Evolutionary conservation across 2,113 vertebrate genomes (phyloP).

Genomic region (Corythoichthys haematopterus): DNA sequence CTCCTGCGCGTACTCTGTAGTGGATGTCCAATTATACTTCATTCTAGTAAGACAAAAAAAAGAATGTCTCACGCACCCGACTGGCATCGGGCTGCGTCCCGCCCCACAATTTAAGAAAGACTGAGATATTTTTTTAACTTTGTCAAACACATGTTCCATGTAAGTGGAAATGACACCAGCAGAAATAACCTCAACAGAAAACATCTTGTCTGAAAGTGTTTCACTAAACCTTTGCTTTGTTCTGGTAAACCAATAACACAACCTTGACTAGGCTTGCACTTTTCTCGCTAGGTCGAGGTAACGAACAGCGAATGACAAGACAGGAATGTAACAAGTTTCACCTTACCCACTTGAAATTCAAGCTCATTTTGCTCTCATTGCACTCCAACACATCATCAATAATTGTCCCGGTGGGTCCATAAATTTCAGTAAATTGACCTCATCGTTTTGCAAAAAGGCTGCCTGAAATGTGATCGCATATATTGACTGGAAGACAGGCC

Average conservation of each 20-base stretch:
- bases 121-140: too few relatives aligned
- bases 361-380: conserved; percentile 21
- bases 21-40: too few relatives aligned
- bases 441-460: conserved; percentile 29
- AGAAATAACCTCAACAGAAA: too few relatives aligned
- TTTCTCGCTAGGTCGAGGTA: not conserved
- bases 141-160: too few relatives aligned
- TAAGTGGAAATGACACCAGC: not conserved
- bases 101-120: too few relatives aligned
- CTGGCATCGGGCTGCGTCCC: too few relatives aligned
- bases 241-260: not conserved
- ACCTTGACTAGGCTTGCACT: not conserved
- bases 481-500: conserved; percentile 44
- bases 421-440: conserved; percentile 35
- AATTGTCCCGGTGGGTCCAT: conserved; percentile 29
- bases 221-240: too few relatives aligned
- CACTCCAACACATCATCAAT: conserved; percentile 41
- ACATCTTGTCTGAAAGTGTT: too few relatives aligned
- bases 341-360: conserved; percentile 16
- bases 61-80: too few relatives aligned
- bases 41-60: too few relatives aligned
- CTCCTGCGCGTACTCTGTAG: too few relatives aligned
- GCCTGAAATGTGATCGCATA: conserved; percentile 48
- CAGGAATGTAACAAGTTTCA: conserved; percentile 12
- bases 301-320: conserved; percentile 15